Base-by-base conservation (phyloP, 2,113 vertebrate genomes). In the Hippolais icterina region DNA sequence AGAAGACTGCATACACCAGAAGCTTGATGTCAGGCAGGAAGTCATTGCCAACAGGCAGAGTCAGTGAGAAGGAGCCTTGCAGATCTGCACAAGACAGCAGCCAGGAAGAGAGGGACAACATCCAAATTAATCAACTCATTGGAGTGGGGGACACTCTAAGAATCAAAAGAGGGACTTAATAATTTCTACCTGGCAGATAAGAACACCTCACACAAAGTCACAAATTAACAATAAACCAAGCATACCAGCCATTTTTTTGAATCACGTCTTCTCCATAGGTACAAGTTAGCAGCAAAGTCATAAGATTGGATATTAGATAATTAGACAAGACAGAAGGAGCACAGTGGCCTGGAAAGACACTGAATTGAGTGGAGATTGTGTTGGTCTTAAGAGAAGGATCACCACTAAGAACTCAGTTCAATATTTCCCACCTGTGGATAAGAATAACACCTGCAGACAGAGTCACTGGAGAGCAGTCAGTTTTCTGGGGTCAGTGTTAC, bases 1-100 rank as follows among this genome's bases (percentile, higher is more conserved):
- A 49, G 75, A 98, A 96, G 42, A 97, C n/a, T 0, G 93, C 27
- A 14, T 95, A 97, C 50, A 98, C 77, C 7, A 97, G 83, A 4
- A 98, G 85, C 0, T 42, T 90, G 66, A 95, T 94, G 29, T 47
- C 22, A 33, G 94, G 96, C 28, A 93, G 74, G 44, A 95, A 90
- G 10, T 97, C 94, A 84, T 70, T 52, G 42, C 64, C 90, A 44
- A 91, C 24, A 25, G 79, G 31, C 57, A 97, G 54, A 47, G 57
- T 56, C 72, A 97, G 18, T 2, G 79, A 90, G 90, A 97, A 98
- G 60, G 75, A 95, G 33, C 96, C 97, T 35, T 92, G 91, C 44
- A 97, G 71, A 65, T 75, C 97, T 97, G 66, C 35, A 63, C 18
- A 76, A 70, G 44, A 25, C 1, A 68, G 46, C 46, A 79, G 28